These are phyloP conservation scores for Paracentrotus lividus DNA, from an alignment of 53 echinoderm and acorn worm genomes.

Conservation along the genomic window DNA sequence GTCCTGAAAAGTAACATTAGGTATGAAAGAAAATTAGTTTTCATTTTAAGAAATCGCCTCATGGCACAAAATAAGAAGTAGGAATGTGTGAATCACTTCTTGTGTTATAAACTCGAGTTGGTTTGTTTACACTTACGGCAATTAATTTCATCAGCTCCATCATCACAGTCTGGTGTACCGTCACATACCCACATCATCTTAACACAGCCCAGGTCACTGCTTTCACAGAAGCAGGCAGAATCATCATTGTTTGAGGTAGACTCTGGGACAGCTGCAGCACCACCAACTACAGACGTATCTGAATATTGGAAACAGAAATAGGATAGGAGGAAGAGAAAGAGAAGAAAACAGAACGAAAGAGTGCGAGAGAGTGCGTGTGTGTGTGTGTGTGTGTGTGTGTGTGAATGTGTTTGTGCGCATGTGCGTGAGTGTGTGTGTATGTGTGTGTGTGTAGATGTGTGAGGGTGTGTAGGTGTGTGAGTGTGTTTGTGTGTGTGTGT, in stretches of 20 bases:
- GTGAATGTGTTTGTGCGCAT: too few species aligned
- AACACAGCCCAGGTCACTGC: slow-evolving; percentile 51
- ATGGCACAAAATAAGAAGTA: not conserved
- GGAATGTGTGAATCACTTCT: not conserved
- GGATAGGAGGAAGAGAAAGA: not conserved
- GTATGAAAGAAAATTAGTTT: too few species aligned
- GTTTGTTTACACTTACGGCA: slow-evolving; percentile 59
- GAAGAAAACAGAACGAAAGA: not conserved
- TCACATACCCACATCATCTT: slow-evolving; percentile 43
- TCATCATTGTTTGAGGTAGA: not conserved
- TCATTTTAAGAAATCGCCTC: too few species aligned
- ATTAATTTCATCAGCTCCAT: slow-evolving; percentile 20
- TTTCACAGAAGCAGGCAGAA: slow-evolving; percentile 44
- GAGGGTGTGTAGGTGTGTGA: too few species aligned
- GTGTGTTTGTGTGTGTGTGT: too few species aligned
- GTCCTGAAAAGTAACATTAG: too few species aligned
- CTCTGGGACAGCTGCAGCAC: not conserved
- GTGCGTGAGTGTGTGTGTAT: too few species aligned
- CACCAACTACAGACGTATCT: not conserved
- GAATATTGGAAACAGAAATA: not conserved
- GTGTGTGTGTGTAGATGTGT: too few species aligned
- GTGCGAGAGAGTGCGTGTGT: not conserved
- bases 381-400: too few species aligned
- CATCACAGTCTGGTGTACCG: slow-evolving; percentile 59
- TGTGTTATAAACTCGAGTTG: not conserved